phyloP scores from a whole-genome alignment of 2,797 vertebrate species.

The Epinephelus coioides region DNA sequence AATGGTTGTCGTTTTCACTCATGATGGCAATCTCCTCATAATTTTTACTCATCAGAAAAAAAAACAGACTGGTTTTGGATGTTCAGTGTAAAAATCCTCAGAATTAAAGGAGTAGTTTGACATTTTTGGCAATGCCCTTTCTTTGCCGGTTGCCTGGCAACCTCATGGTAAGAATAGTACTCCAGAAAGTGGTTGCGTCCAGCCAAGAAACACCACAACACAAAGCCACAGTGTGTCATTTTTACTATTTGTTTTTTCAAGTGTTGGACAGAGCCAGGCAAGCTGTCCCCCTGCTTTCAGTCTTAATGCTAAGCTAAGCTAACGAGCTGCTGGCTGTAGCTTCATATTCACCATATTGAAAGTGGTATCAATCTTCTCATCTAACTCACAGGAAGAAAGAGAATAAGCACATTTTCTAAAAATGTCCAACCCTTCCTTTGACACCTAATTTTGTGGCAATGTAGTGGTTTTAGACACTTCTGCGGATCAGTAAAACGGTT shows the following conservation, averaged over 20 bases:
- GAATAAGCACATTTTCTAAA: neutral
- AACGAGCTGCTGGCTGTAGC: neutral
- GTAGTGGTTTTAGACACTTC: neutral
- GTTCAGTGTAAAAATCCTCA: neutral
- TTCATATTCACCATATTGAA: neutral
- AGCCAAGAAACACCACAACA: neutral
- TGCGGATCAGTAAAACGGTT: neutral
- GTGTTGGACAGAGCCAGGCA: neutral
- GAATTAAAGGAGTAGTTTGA: constrained; percentile 16
- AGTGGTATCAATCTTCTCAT: neutral
- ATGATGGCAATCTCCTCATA: neutral
- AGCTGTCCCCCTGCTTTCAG: neutral
- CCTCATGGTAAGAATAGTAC: neutral
- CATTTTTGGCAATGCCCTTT: neutral
- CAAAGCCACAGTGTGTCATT: neutral
- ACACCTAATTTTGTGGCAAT: neutral
- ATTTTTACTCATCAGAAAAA: neutral
- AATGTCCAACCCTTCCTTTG: neutral
- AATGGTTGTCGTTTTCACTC: neutral
- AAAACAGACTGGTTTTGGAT: constrained; percentile 8
- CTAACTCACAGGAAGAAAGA: neutral
- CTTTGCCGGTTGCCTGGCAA: neutral
- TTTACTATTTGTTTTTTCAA: neutral
- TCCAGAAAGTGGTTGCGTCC: neutral
- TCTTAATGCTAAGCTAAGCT: neutral